Base-by-base conservation (phyloP, 1,140 invertebrate genomes). In the Chionoecetes opilio region DNA sequence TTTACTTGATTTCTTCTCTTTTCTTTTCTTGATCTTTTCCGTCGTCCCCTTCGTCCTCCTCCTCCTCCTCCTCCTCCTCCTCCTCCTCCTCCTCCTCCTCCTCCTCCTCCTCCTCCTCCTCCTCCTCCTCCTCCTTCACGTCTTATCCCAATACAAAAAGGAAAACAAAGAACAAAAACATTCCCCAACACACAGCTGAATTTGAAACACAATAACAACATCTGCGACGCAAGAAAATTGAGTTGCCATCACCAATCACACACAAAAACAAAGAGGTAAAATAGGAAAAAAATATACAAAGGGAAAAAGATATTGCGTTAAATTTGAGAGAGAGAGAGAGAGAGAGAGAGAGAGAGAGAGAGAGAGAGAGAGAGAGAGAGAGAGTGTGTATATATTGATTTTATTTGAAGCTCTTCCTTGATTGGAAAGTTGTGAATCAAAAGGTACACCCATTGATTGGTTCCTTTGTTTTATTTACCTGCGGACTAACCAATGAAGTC, bases 331-430 rank as follows among this genome's bases (percentile, higher is more conserved):
- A 21, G 53, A 75, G 53, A 75, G 53, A 75, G 53, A 75, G 53
- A 75, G 53, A 75, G 53, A 75, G 53, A 75, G 53, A 75, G 53
- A 75, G 53, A 75, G 53, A 75, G 53, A 75, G 53, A 75, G 53
- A 53, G 46, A 53, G 46, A 53, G 46, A 53, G 46, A 53, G 46
- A 53, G 46, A 53, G 46, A 53, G 46, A 53, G 46, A 53, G 46
- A 53, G 46, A 53, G 46, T 14, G 46, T 14, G 46, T 17, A 17
- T 53, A 17, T 53, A 53, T 53, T 53, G 46, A 53, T 53, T 53
- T 53, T 9, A 53, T 14, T 53, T 2, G 46, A 53, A 26, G 63
- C 21, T 75, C 21, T 26, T 75, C 63, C 11, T n/a, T 75, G 63
- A 75, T 75, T 46, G 26, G 63, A 6, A 5, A 11, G n/a, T 0